phyloP scores from a whole-genome alignment of 2,888 invertebrate species.

The Acanthosepion esculentum region DNA sequence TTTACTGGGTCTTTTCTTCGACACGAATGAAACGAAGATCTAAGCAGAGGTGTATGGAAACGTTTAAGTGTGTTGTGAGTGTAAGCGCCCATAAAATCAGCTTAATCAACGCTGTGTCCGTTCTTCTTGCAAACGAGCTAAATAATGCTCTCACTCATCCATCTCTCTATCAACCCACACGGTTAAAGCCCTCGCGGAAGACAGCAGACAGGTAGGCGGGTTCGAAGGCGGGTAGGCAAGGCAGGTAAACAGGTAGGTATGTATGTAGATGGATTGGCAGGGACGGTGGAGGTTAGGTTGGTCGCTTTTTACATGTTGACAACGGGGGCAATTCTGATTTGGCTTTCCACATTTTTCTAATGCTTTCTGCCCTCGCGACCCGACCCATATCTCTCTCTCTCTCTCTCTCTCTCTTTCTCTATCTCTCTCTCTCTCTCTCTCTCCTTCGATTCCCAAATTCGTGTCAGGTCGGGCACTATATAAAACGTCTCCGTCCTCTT shows the following conservation, averaged over 20 bases:
- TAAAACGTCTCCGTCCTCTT: no score
- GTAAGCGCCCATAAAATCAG: neutral
- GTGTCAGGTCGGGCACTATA: no score
- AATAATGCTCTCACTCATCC: neutral
- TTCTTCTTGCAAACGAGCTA: neutral
- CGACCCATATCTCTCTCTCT: neutral
- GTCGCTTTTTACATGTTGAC: no score
- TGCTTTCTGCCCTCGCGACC: neutral
- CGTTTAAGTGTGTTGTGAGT: neutral
- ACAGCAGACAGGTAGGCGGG: slow-evolving; percentile 6
- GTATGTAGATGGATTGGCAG: no score
- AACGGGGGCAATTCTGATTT: no score
- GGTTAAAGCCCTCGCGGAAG: neutral
- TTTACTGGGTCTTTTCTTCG: neutral
- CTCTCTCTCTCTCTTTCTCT: neutral
- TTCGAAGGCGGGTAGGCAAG: neutral
- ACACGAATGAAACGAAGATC: neutral
- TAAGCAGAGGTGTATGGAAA: neutral
- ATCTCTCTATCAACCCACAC: neutral
- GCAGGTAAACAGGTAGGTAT: neutral
- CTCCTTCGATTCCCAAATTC: no score
- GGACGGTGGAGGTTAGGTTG: no score
- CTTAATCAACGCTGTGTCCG: neutral
- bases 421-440: neutral
- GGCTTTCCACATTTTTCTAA: neutral